Evolutionary conservation across 2,888 invertebrate species (phyloP), one percentile per base, ranked within the genome.

Genomic region (Orgyia antiqua): DNA sequence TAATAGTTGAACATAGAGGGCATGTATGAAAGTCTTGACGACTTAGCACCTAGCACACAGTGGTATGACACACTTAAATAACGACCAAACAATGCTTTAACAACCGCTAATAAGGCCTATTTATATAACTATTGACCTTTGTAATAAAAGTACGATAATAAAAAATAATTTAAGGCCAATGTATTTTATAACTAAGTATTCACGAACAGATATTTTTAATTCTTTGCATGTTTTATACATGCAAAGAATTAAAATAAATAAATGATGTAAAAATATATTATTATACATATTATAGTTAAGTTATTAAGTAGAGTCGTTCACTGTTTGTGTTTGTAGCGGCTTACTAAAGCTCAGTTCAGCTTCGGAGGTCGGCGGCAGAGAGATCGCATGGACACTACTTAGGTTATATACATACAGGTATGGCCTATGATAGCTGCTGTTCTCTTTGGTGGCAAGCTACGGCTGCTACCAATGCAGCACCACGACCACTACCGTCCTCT

Each of bases 401-500:
- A n/a, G n/a, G n/a, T n/a, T n/a, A n/a, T n/a, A n/a, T n/a, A n/a
- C n/a, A n/a, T n/a, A n/a, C n/a, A n/a, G 15, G 21, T 3, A 18
- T 5, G 10, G 21, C 25, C 46, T 69, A 72, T 58, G 66, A 62
- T 29, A 50, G 43, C 26, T 45, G 48, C 13, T 51, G 58, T 24
- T 24, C 10, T 27, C 67, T 63, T 60, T 90, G 89, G 57, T 92
- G 89, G 53, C 91, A 90, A 24, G 95, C 95, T 19, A 97, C 97
- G 6, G 98, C 97, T n/a, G 97, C 97, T 8, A 98, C 97, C 31
- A 98, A 83, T 36, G 98, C 98, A 29, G 98, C 98, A 13, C 98
- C 98, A 59, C 96, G 92, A n/a, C 98, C 98, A 60, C 96, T 96
- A 29, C 98, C 98, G 70, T 98, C 98, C 72, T 97, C 96, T 1